Evolutionary conservation across 1,140 invertebrate species (phyloP).

Genomic region (Acromyrmex heyeri): DNA sequence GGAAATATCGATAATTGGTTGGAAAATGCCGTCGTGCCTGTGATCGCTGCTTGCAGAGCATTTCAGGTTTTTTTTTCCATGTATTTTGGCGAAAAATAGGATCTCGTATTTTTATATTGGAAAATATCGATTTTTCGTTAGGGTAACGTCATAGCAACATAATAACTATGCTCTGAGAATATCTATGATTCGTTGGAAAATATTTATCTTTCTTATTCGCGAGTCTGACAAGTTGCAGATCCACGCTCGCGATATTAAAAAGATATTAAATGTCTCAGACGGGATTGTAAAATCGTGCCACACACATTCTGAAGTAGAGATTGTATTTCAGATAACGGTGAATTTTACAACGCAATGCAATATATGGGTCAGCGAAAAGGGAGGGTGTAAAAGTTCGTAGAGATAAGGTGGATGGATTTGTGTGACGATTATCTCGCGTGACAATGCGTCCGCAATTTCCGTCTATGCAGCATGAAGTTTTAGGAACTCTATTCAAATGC

Average conservation of each 20-base stretch:
- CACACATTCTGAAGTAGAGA: constrained; percentile 27
- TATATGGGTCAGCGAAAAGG: constrained; percentile 49
- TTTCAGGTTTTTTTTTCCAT: background rate
- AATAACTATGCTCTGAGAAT: constrained; percentile 21
- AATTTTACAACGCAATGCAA: constrained; percentile 57
- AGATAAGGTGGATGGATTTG: constrained; percentile 55
- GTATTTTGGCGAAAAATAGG: background rate
- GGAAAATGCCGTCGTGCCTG: background rate
- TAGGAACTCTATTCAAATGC: constrained; percentile 38
- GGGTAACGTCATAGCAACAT: background rate
- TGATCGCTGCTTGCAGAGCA: background rate
- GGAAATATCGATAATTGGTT: constrained; percentile 5
- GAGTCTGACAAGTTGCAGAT: constrained; percentile 36
- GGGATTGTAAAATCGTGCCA: constrained; percentile 30
- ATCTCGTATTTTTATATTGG: constrained; percentile 1
- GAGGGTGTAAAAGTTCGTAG: constrained; percentile 43
- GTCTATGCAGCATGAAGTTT: constrained; percentile 32
- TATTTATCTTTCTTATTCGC: constrained; percentile 50
- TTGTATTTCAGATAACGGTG: constrained; percentile 57
- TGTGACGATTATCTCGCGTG: constrained; percentile 58
- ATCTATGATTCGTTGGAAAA: constrained; percentile 20
- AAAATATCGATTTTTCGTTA: constrained; percentile 35
- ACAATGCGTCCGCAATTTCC: constrained; percentile 57
- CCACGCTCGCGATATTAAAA: constrained; percentile 44
- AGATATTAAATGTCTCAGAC: constrained; percentile 47